Conservation (phyloP, 1,140 invertebrate genomes). For the Medauroidea extradentata region DNA sequence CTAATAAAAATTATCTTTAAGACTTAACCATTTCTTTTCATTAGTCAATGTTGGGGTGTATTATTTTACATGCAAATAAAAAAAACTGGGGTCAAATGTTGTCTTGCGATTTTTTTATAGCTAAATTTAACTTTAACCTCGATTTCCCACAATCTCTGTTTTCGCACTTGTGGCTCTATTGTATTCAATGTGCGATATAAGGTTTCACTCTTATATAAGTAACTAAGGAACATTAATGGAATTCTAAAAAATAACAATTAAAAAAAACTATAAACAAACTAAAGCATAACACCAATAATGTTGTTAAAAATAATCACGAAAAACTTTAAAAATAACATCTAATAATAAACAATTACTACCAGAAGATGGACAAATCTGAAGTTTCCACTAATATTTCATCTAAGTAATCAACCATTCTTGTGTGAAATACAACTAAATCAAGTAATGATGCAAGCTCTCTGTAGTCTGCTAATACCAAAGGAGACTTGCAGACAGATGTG, state of each 20-base stretch:
- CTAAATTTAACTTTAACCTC: too few relatives aligned
- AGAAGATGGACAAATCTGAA: constrained; percentile 95
- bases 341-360: constrained; percentile 42
- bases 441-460: constrained; percentile 84
- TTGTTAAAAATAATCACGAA: neutral
- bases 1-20: too few relatives aligned
- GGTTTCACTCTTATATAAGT: too few relatives aligned
- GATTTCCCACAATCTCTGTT: too few relatives aligned
- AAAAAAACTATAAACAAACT: neutral
- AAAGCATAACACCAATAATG: neutral
- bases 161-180: too few relatives aligned
- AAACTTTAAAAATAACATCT: neutral
- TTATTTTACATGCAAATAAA: too few relatives aligned
- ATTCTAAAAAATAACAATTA: neutral
- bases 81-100: too few relatives aligned
- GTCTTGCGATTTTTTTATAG: too few relatives aligned
- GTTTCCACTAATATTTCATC: constrained; percentile 96
- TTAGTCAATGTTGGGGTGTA: too few relatives aligned
- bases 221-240: neutral
- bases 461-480: constrained; percentile 80
- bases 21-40: too few relatives aligned
- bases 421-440: constrained; percentile 95
- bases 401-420: constrained; percentile 97
- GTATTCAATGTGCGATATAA: too few relatives aligned
- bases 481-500: constrained; percentile 79